A percentile compares a stretch with the other conserved stretches of the same genome.
These are phyloP conservation scores for Dasypolia templi DNA, from an alignment of 2,888 invertebrate genomes.

Conservation along the genomic window DNA sequence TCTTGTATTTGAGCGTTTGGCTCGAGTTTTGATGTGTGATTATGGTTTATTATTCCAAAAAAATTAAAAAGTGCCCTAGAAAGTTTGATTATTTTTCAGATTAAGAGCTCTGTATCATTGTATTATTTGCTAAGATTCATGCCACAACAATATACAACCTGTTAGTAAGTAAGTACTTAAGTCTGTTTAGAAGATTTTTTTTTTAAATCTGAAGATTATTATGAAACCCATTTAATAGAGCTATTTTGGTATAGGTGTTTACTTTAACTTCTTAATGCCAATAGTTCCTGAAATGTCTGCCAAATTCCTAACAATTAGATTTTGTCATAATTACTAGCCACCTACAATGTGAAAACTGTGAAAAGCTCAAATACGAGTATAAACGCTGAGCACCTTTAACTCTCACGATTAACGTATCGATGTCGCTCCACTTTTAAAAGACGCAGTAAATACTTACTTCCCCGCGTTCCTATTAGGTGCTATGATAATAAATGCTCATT, in stretches of 20 bases:
- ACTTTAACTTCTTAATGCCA: not conserved
- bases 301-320: not conserved
- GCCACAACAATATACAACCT: conserved; percentile 5
- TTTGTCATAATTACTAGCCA: not conserved
- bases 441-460: not conserved
- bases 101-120: not conserved
- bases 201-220: not conserved
- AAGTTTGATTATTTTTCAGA: no score
- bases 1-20: no score
- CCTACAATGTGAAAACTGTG: not conserved
- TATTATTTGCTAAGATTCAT: conserved; percentile 10
- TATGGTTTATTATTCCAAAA: no score
- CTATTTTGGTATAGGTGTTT: not conserved
- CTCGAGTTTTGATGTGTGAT: no score
- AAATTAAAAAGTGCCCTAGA: no score
- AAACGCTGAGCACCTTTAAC: not conserved
- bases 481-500: conserved; percentile 5
- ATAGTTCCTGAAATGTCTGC: not conserved
- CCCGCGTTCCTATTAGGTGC: not conserved
- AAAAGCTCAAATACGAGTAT: not conserved
- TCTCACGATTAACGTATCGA: not conserved
- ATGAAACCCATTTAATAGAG: not conserved
- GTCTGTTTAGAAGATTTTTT: not conserved
- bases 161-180: not conserved
- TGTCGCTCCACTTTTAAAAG: not conserved